These are phyloP conservation scores for Ectropis crepuscularia DNA, from an alignment of 2,888 invertebrate genomes.

Conservation along the genomic window DNA sequence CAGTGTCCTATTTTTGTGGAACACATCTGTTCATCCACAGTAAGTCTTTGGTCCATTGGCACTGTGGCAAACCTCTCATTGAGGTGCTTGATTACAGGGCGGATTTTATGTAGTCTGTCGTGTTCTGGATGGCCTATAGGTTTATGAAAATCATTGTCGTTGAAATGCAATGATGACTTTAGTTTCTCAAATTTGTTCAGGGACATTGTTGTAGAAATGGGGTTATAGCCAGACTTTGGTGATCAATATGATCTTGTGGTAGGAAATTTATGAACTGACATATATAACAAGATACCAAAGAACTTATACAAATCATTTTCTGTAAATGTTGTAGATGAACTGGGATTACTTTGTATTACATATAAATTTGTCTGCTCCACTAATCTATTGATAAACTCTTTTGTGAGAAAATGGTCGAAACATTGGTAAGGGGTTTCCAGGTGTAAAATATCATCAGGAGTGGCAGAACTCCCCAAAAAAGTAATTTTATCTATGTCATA, in stretches of 20 bases:
- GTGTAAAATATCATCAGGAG: conserved; percentile 44
- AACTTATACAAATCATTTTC: conserved; percentile 31
- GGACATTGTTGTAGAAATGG: conserved; percentile 44
- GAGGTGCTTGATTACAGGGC: too few relatives aligned
- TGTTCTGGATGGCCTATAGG: too few relatives aligned
- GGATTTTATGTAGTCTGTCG: too few relatives aligned
- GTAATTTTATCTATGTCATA: conserved; percentile 43
- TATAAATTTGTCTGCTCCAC: conserved; percentile 27
- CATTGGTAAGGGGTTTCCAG: conserved; percentile 44
- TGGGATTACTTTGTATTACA: conserved; percentile 29
- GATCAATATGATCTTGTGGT: conserved; percentile 45
- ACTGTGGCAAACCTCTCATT: too few relatives aligned
- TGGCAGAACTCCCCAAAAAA: conserved; percentile 51
- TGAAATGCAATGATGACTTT: too few relatives aligned
- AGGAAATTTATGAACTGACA: conserved; percentile 41
- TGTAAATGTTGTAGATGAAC: conserved; percentile 34
- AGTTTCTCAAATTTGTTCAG: conserved; percentile 49
- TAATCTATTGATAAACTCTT: conserved; percentile 42
- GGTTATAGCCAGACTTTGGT: conserved; percentile 42
- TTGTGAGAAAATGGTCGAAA: conserved; percentile 36
- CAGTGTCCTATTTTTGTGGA: too few relatives aligned
- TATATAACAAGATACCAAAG: conserved; percentile 43
- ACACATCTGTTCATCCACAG: too few relatives aligned
- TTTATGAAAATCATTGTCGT: too few relatives aligned
- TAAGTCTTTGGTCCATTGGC: too few relatives aligned